Base-by-base conservation (phyloP, 2,113 vertebrate species). In the Hippocampus barbouri region DNA sequence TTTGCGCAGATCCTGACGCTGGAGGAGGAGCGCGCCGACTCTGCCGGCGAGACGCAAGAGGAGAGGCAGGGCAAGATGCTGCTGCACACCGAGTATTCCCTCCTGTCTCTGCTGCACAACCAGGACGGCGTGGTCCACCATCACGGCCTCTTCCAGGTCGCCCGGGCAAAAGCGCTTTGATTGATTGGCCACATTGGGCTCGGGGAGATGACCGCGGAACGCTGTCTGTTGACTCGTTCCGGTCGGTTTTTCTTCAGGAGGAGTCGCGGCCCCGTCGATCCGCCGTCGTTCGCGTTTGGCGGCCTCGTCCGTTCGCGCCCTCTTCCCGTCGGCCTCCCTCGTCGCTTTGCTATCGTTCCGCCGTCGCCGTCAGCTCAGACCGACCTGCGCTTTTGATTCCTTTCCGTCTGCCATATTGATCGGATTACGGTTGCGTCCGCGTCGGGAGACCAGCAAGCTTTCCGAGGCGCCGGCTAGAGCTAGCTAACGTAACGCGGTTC, bases 21-120 rank as follows among this genome's bases (percentile, higher is more conserved):
- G 76, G 97, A 98, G 88, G 97, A 98, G 88, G 97, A 99, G 83
- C 91, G 94, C 73, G 92, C 88, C 11, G 96, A 99, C 77, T 92
- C 94, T 80, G 92, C 92, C 61, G 90, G 94, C 72, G 97, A 98
- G 88, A 98, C 95, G 71, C 97, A 99, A 74, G 97, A 99, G 83
- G 97, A 99, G 65, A 91, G 97, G 70, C 97, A 99, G 87, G 97
- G 97, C 79, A 98, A 99, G 93, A 99, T 99, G 97, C 92, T 99
- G 79, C 90, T 99, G 73, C 97, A 99, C 88, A 99, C 97, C 0
- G 97, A 99, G 76, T 99, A 94, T 86, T 99, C 97, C 0, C 93
- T 99, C 30, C 93, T 99, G 15, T 98, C 97, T 74, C 93, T 99
- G 71, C 93, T 99, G 57, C 96, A 98, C 89, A 96, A 92, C 77